A percentile compares a stretch with the other conserved stretches of the same genome.
Conservation (phyloP, 2,113 vertebrate genomes). For the Marmota flaviventris region DNA sequence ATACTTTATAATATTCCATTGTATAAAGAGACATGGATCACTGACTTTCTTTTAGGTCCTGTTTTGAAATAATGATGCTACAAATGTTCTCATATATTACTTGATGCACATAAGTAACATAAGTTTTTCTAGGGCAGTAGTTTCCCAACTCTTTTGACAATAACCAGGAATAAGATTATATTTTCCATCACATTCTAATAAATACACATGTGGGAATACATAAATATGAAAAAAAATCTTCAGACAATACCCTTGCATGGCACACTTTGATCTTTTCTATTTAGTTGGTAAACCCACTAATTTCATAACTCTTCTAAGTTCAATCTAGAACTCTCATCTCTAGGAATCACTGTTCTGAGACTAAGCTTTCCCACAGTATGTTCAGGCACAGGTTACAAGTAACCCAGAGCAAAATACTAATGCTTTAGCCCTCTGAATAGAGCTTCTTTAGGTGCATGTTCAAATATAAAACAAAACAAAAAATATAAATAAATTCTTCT, state of each 20-base stretch:
- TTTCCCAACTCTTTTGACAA: conserved; percentile 28
- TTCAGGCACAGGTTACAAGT: not conserved
- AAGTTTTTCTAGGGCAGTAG: not conserved
- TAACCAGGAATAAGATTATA: not conserved
- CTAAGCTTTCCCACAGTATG: not conserved
- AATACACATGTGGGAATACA: not conserved
- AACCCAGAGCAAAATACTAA: not conserved
- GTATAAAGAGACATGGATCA: not conserved
- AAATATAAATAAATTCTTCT: not conserved
- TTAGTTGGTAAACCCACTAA: not conserved
- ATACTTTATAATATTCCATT: not conserved
- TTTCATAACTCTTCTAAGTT: conserved; percentile 17
- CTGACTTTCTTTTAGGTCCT: conserved; percentile 10
- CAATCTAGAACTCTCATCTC: conserved; percentile 23
- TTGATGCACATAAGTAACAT: not conserved
- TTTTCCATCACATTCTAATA: not conserved
- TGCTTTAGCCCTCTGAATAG: not conserved
- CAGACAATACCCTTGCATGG: not conserved
- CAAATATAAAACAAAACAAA: not conserved
- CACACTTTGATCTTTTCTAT: not conserved
- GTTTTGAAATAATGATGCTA: conserved; percentile 2
- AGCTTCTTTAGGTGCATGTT: not conserved
- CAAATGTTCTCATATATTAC: not conserved
- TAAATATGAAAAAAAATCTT: not conserved
- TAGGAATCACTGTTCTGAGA: conserved; percentile 46